Percentiles rank a stretch among this genome's conserved stretches.
These are phyloP conservation scores for Drosophila mettleri DNA, from an alignment of 2,888 invertebrate species.

Conservation along the genomic window DNA sequence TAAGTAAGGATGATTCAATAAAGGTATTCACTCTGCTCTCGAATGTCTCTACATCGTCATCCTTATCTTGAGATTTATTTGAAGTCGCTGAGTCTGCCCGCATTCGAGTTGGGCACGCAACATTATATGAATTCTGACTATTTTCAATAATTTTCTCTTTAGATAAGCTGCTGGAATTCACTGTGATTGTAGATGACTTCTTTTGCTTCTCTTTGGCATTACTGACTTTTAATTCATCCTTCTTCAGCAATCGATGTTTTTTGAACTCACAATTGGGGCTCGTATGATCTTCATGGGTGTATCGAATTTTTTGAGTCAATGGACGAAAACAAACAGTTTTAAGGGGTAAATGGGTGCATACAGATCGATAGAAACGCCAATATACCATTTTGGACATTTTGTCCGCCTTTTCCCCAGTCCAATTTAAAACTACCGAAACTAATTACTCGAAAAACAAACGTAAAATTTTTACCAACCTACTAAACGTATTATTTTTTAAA, in stretches of 20 bases:
- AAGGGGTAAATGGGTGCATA: neutral
- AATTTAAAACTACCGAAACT: neutral
- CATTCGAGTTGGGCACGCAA: neutral
- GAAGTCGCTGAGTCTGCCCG: neutral
- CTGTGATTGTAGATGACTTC: too few relatives aligned
- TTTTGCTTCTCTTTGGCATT: neutral
- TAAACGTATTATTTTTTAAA: neutral
- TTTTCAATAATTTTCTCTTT: too few relatives aligned
- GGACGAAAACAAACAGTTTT: neutral
- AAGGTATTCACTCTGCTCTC: constrained; percentile 5
- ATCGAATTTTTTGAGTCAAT: neutral
- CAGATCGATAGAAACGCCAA: neutral
- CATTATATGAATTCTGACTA: neutral
- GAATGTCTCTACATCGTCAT: neutral
- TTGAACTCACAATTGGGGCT: neutral
- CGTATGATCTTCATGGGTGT: constrained; percentile 1
- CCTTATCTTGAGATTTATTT: neutral
- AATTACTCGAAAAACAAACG: neutral
- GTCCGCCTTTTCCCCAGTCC: neutral
- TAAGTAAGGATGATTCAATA: neutral
- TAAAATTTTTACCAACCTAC: neutral
- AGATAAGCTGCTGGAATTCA: too few relatives aligned
- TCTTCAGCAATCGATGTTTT: neutral
- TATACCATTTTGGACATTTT: constrained; percentile 3
- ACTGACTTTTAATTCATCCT: neutral